Percentiles rank a stretch among this genome's conserved stretches.
These are phyloP conservation scores for Callinectes sapidus DNA, from an alignment of 2,888 invertebrate species.

Conservation along the genomic window DNA sequence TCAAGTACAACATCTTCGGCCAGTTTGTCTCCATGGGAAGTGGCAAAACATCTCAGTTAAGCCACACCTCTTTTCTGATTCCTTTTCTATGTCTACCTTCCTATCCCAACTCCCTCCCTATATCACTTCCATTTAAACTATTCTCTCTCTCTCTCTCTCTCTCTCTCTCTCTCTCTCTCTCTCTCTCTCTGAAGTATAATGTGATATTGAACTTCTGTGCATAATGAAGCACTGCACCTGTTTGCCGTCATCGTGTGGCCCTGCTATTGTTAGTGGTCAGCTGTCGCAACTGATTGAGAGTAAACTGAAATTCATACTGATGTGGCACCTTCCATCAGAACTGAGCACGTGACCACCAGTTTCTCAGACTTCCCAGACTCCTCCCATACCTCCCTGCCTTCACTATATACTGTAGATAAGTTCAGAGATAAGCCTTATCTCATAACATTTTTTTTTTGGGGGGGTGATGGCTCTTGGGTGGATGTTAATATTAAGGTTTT, in stretches of 20 bases:
- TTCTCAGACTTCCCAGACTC: not conserved
- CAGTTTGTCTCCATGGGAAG: not conserved
- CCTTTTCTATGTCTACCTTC: too few relatives aligned
- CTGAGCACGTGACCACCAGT: conserved; percentile 8
- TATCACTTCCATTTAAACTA: too few relatives aligned
- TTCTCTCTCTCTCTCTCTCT: too few relatives aligned
- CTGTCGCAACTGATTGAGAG: not conserved
- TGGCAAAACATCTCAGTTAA: not conserved
- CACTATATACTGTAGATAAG: not conserved
- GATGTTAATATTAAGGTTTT: too few relatives aligned
- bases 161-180: too few relatives aligned
- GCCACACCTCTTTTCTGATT: too few relatives aligned
- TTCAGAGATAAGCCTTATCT: not conserved
- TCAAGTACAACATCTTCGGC: not conserved
- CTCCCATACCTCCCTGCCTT: not conserved
- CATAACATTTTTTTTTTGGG: not conserved
- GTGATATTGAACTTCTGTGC: not conserved
- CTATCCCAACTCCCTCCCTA: too few relatives aligned
- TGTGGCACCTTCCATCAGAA: conserved; percentile 15
- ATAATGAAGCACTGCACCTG: not conserved
- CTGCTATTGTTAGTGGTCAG: too few relatives aligned
- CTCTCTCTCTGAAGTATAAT: too few relatives aligned
- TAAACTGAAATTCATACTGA: not conserved
- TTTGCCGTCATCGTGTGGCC: not conserved
- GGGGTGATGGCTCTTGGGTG: not conserved